Conservation (phyloP, 2,113 vertebrate genomes). For the Calyptomena viridis region DNA sequence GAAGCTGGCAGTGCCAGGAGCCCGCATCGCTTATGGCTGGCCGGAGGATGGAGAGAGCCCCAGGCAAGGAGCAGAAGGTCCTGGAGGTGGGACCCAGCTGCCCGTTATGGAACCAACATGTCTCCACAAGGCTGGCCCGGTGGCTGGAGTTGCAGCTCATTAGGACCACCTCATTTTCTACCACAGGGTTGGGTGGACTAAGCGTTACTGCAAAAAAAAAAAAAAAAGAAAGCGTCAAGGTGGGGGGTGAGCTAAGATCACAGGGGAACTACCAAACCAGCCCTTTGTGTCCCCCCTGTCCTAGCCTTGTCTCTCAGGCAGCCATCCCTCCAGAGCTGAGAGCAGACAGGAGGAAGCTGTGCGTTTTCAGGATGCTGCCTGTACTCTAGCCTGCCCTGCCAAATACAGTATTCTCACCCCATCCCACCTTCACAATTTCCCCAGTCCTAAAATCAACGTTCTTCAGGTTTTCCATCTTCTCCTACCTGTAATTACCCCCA, state of each 20-base stretch:
- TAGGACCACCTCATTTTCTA: not conserved
- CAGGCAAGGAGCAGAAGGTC: not conserved
- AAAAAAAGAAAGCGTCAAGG: not conserved
- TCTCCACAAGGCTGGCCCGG: constrained; percentile 48
- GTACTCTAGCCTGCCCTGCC: not conserved
- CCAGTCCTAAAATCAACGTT: rapidly evolving
- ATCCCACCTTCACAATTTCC: not conserved
- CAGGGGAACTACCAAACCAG: not conserved
- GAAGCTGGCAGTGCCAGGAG: constrained; percentile 69
- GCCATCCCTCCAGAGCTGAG: not conserved
- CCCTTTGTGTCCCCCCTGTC: not conserved
- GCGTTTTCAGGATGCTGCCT: not conserved
- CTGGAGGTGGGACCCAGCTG: not conserved
- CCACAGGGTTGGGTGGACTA: constrained; percentile 24
- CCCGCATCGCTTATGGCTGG: constrained; percentile 47
- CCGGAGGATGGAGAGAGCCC: not conserved
- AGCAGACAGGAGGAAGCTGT: not conserved
- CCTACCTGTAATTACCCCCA: constrained; percentile 58
- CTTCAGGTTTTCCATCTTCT: not conserved
- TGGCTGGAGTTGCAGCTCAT: constrained; percentile 74
- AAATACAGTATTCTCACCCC: not conserved
- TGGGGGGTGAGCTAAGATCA: not conserved
- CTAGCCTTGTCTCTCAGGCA: not conserved
- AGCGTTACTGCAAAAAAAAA: constrained; percentile 52
- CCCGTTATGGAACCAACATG: constrained; percentile 44